Evolutionary conservation across 2,888 invertebrate species (phyloP), one percentile per base, ranked within the genome.

Genomic region (Dioctria rufipes): DNA sequence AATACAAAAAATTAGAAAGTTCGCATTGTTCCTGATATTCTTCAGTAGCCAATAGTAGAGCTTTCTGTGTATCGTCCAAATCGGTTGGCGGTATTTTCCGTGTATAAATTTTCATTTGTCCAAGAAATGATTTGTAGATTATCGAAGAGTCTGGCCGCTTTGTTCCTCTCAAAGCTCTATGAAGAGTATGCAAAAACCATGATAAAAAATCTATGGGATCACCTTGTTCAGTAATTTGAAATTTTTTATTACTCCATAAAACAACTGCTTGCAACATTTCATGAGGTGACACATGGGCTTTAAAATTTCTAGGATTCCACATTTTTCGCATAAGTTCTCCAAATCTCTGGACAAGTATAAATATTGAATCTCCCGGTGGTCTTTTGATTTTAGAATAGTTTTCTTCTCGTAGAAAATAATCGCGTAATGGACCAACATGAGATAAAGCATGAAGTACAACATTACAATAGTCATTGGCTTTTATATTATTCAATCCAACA

Each of bases 201-300:
- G 98, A 98, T 80, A 99, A 90, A 88, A 99, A 99, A 87, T 98
- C 98, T 81, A 99, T 95, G 0, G 99, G 98, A 90, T 99, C 99
- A 85, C 98, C 98, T 91, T 99, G 99, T 86, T 98, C 95, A 2
- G 98, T 99, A 87, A 99, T 98, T 90, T 99, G 99, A 88, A 99
- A 99, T 84, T 94, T 93, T 88, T 99, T 98, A 89, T 96, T 95
- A 86, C 98, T 97, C 96, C 98, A 97, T 83, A 99, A 90, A 3
- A 99, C 97, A 40, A 98, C 97, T 67, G 99, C 97, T 87, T 99
- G 99, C 40, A 99, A 90, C 99, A 99, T 99, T 91, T 99, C 99
- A 88, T 99, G 99, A 0, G 99, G 99, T 37, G 98, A 98, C 0
- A 99, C 99, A 87, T 99, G 99, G 0, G 99, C 96, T 89, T 99